Conservation (phyloP, 2,113 vertebrate species). For the Carassius carassius region DNA sequence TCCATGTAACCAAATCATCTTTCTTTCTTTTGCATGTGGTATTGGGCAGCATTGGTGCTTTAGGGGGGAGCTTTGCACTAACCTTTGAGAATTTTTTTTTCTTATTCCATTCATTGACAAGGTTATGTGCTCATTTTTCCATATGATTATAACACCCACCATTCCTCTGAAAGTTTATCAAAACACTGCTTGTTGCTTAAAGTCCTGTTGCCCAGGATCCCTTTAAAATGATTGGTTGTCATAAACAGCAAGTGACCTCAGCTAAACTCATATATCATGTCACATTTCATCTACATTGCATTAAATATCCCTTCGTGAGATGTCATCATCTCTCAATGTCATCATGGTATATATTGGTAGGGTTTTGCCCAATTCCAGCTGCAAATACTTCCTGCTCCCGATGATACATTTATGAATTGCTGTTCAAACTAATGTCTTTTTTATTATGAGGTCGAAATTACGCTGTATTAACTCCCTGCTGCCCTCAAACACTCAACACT, state of each 20-base stretch:
- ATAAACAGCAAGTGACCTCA: neutral
- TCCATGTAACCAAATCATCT: constrained; percentile 59
- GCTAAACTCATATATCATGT: neutral
- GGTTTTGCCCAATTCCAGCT: constrained; percentile 59
- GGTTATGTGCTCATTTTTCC: neutral
- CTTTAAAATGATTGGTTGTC: neutral
- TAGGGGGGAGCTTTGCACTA: constrained; percentile 22
- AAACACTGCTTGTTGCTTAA: neutral
- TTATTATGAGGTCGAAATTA: constrained; percentile 17
- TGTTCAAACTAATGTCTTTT: constrained; percentile 36
- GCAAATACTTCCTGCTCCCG: constrained; percentile 57
- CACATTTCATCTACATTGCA: neutral
- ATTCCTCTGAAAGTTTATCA: neutral
- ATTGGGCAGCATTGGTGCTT: constrained; percentile 58
- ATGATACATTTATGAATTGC: constrained; percentile 45
- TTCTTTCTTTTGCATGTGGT: constrained; percentile 71
- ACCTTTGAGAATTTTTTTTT: constrained; percentile 17
- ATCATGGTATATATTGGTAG: neutral
- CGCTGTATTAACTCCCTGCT: constrained; percentile 35
- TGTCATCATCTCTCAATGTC: neutral
- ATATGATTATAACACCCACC: neutral
- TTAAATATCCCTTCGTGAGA: neutral
- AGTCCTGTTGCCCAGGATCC: neutral
- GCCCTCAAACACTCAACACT: constrained; percentile 3
- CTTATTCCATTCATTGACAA: neutral